A percentile compares a stretch with the other conserved stretches of the same genome.
Evolutionary conservation across 2,113 vertebrate species (phyloP).

Genomic region (Ancistrus triradiatus): DNA sequence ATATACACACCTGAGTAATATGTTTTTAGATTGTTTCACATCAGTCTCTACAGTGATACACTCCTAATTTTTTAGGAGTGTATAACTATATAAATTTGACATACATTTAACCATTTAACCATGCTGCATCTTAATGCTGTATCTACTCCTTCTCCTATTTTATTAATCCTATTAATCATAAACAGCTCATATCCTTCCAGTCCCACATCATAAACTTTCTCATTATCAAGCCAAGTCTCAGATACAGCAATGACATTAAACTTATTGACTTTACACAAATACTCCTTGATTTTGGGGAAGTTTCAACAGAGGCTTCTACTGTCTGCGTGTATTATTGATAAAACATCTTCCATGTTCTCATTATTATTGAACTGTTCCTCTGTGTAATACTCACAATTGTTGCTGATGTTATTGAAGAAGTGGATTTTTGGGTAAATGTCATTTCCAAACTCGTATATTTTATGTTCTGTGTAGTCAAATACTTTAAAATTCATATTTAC

Average conservation of each 20-base stretch:
- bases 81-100: too few species aligned
- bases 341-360: background rate
- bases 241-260: constrained; percentile 11
- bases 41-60: too few species aligned
- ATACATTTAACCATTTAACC: too few species aligned
- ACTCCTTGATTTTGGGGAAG: background rate
- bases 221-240: constrained; percentile 15
- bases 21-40: too few species aligned
- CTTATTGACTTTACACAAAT: background rate
- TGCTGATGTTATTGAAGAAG: background rate
- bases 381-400: constrained; percentile 10
- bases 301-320: background rate
- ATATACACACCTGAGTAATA: too few species aligned
- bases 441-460: background rate
- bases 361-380: background rate
- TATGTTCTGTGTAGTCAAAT: background rate
- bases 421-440: background rate
- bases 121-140: constrained; percentile 8
- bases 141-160: constrained; percentile 1
- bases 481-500: background rate
- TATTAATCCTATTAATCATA: constrained; percentile 11
- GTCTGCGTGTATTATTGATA: background rate
- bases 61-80: too few species aligned
- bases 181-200: constrained; percentile 10
- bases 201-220: constrained; percentile 13